Evolutionary conservation across 2,888 invertebrate genomes (phyloP), one percentile per base, ranked within the genome.

Genomic region (Nasonia oneida): DNA sequence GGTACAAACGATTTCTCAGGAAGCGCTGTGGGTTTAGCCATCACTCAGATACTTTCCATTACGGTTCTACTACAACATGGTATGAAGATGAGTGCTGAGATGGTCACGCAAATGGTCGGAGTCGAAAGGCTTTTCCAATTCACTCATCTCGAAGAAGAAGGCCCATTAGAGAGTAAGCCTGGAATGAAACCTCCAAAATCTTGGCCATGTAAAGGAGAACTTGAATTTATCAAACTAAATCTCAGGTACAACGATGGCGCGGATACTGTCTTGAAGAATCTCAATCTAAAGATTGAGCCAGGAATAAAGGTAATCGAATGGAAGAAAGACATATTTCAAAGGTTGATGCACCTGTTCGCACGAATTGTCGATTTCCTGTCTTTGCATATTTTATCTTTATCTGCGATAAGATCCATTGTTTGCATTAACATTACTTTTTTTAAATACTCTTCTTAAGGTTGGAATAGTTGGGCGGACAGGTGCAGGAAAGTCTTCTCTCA

Each of bases 401-500:
- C 37, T 37, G 37, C 4, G 4, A 37, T 37, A 37, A 4, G 37
- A 37, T 37, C 4, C 4, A 37, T 37, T 37, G 3, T 5, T 37
- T 37, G 37, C 37, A 37, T 37, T 37, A 3, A 37, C 37, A 3
- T 37, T 37, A 4, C 23, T n/a, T 23, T 23, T 3, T 57, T 5
- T 0, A 71, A 37, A 37, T 5, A 5, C 4, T 37, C 67, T 76
- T 71, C 64, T 83, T 70, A 86, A 97, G 96, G 95, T 97, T 73
- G 97, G 97, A 73, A 96, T 98, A 87, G 97, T 97, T 0, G 98
- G 98, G 0, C 95, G 98, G 83, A 98, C 98, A 0, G 98, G 98
- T 1, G 98, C 98, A 15, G 98, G 98, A 23, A 97, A 97, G 92
- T 97, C 97, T 0, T 97, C 97, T 0, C 94, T 97, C 29, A 96